These are phyloP conservation scores for Beaufortia kweichowensis DNA, from an alignment of 2,113 vertebrate species.

Conservation along the genomic window DNA sequence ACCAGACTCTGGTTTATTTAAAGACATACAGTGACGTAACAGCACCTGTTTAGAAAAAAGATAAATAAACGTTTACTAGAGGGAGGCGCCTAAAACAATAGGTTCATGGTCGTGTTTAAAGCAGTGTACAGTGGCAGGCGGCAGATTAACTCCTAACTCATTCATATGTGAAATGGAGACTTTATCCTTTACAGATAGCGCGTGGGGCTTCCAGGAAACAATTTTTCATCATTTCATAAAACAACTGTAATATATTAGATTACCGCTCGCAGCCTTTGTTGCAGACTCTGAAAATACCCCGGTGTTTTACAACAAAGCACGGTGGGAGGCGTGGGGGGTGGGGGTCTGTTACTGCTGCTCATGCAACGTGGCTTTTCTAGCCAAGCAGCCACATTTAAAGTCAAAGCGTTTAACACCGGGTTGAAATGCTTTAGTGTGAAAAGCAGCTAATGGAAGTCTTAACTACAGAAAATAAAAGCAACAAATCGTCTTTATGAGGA, in stretches of 20 bases:
- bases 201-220: conserved; percentile 65
- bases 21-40: conserved; percentile 53
- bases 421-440: neutral
- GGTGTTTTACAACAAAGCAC: conserved; percentile 59
- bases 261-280: conserved; percentile 62
- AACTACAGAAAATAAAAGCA: conserved; percentile 14
- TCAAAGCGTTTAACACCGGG: neutral
- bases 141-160: conserved; percentile 74
- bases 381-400: neutral
- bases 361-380: conserved; percentile 44
- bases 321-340: conserved; percentile 20
- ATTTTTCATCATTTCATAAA: conserved; percentile 63
- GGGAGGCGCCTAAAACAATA: conserved; percentile 57
- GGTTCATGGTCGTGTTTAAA: conserved; percentile 54
- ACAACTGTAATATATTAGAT: conserved; percentile 69
- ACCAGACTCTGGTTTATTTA: conserved; percentile 26
- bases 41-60: conserved; percentile 56
- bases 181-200: conserved; percentile 73
- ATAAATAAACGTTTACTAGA: conserved; percentile 33
- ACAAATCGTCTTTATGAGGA: conserved; percentile 32
- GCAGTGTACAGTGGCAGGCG: conserved; percentile 72
- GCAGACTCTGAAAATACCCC: conserved; percentile 58
- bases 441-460: conserved; percentile 26
- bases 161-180: conserved; percentile 80
- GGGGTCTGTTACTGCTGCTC: conserved; percentile 14